phyloP scores from a whole-genome alignment of 2,113 vertebrate genomes.

The Pitta sordida region DNA sequence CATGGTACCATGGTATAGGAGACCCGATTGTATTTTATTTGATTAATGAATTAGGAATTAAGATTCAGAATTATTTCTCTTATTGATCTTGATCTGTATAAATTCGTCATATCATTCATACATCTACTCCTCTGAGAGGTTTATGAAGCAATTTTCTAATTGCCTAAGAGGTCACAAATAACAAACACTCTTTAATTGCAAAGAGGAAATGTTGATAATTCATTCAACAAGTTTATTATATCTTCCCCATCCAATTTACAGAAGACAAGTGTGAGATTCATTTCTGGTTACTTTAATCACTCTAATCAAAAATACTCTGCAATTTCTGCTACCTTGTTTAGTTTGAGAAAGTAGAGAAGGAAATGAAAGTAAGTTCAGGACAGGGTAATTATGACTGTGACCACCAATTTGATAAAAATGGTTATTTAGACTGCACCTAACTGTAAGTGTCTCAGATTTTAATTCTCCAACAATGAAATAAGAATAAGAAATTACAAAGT shows the following conservation, averaged over 20 bases:
- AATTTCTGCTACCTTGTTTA: not conserved
- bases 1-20: too few species aligned
- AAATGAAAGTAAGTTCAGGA: not conserved
- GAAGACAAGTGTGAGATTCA: not conserved
- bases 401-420: not conserved
- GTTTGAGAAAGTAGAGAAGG: not conserved
- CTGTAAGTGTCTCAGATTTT: not conserved
- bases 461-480: not conserved
- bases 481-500: not conserved
- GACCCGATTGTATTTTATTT: too few species aligned
- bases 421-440: not conserved
- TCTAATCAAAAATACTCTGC: not conserved
- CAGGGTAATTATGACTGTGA: not conserved
- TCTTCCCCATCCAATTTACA: not conserved
- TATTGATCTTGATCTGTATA: not conserved
- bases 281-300: not conserved
- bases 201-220: not conserved
- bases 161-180: not conserved
- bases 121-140: not conserved
- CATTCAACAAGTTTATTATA: not conserved
- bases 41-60: not conserved
- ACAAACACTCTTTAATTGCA: not conserved
- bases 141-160: not conserved
- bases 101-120: not conserved
- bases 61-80: not conserved